Evolutionary conservation across 2,797 vertebrate species (phyloP).

Genomic region (Pygocentrus nattereri): DNA sequence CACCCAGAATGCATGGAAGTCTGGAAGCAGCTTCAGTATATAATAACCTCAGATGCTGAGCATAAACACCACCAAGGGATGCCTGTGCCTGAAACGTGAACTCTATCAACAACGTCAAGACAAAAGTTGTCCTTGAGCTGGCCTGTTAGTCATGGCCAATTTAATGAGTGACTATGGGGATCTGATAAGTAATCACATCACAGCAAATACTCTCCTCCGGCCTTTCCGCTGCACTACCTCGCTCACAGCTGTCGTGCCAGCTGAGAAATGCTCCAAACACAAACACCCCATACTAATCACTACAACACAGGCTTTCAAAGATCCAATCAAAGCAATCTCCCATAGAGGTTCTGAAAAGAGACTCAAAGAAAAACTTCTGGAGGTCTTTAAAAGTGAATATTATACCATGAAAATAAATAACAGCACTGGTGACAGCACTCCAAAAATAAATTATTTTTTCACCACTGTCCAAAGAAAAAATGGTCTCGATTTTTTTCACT

Average conservation of each 20-base stretch:
- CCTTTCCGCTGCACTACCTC: conserved; percentile 21
- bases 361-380: background rate
- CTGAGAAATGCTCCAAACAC: conserved; percentile 29
- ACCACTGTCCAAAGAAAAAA: too few relatives aligned
- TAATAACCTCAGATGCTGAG: conserved; percentile 9
- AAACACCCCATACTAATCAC: conserved; percentile 32
- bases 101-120: conserved; percentile 48
- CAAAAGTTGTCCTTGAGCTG: conserved; percentile 51
- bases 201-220: conserved; percentile 33
- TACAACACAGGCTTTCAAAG: background rate
- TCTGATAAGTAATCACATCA: conserved; percentile 50
- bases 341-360: background rate
- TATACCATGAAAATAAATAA: too few relatives aligned
- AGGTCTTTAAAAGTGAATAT: background rate
- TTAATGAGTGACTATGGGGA: conserved; percentile 45
- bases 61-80: conserved; percentile 23
- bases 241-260: conserved; percentile 42
- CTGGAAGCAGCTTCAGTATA: background rate
- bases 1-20: background rate
- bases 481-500: too few relatives aligned
- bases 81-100: conserved; percentile 13
- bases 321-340: background rate
- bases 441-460: background rate
- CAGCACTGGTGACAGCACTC: background rate
- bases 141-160: conserved; percentile 54